Percentiles rank a stretch among this genome's conserved stretches.
Evolutionary conservation across 2,113 vertebrate species (phyloP).

Genomic region (Chitala chitala): DNA sequence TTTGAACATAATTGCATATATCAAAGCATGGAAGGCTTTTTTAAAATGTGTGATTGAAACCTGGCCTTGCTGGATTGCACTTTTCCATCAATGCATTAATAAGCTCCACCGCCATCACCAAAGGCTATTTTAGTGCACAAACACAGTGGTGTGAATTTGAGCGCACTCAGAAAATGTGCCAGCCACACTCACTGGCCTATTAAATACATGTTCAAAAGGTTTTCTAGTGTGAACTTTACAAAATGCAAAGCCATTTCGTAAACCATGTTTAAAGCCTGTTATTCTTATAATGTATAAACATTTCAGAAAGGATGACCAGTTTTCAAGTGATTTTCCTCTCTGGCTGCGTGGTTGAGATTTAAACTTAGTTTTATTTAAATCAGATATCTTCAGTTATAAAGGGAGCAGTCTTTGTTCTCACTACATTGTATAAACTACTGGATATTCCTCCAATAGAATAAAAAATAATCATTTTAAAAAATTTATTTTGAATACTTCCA

Average conservation of each 20-base stretch:
- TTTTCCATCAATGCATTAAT: too few species aligned
- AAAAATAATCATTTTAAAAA: too few species aligned
- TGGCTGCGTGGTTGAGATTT: background rate
- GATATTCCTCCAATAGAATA: too few species aligned
- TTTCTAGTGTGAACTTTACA: background rate
- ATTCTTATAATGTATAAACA: slow-evolving; percentile 4
- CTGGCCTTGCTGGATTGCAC: too few species aligned
- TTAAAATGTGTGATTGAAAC: too few species aligned
- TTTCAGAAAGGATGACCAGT: background rate
- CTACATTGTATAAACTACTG: too few species aligned
- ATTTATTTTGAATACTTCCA: too few species aligned
- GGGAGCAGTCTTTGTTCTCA: background rate
- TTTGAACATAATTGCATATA: too few species aligned
- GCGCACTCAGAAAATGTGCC: background rate
- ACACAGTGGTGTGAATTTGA: background rate
- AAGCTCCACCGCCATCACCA: too few species aligned
- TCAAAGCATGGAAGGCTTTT: too few species aligned
- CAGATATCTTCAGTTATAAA: background rate
- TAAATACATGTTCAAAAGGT: slow-evolving; percentile 3
- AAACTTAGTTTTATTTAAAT: background rate
- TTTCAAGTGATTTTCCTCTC: background rate
- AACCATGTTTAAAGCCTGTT: background rate
- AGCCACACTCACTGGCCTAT: background rate
- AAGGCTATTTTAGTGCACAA: background rate
- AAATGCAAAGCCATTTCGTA: too few species aligned